A percentile compares a stretch with the other conserved stretches of the same genome.
Evolutionary conservation across 2,888 invertebrate species (phyloP).

Genomic region (Aspidiotus rigidus): DNA sequence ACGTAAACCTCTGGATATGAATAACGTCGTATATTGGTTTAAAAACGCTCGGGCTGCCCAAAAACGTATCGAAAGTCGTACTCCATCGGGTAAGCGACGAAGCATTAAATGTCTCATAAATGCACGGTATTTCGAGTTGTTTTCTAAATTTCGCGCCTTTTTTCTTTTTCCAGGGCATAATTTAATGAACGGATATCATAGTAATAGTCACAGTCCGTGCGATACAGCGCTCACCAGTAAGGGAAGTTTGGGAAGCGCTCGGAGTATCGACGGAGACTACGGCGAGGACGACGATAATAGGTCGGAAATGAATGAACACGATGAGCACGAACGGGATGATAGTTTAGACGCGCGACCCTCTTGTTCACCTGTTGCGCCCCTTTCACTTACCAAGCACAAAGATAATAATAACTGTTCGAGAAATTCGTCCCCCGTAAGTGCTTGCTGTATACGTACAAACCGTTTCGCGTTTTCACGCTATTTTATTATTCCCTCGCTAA

Average conservation of each 20-base stretch:
- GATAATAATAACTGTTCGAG: slow-evolving; percentile 26
- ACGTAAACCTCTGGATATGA: slow-evolving; percentile 85
- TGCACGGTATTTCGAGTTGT: background rate
- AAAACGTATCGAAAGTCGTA: slow-evolving; percentile 68
- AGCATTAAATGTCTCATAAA: background rate
- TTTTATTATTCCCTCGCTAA: background rate
- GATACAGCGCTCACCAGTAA: slow-evolving; percentile 51
- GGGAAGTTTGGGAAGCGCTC: slow-evolving; percentile 41
- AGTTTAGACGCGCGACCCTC: slow-evolving; percentile 41
- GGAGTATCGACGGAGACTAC: slow-evolving; percentile 45
- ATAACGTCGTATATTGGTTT: slow-evolving; percentile 95
- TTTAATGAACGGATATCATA: slow-evolving; percentile 53
- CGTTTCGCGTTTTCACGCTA: background rate
- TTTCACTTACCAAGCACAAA: slow-evolving; percentile 58
- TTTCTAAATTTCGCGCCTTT: background rate
- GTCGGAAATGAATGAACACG: slow-evolving; percentile 34
- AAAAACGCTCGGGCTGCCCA: slow-evolving; percentile 95
- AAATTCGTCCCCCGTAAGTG: slow-evolving; percentile 30
- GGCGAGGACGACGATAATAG: slow-evolving; percentile 60
- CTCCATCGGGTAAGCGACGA: slow-evolving; percentile 43
- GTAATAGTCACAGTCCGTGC: slow-evolving; percentile 57
- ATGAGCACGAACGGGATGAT: slow-evolving; percentile 24
- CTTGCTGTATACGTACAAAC: background rate
- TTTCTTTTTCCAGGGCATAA: background rate
- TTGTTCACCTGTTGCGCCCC: slow-evolving; percentile 57